phyloP scores from a whole-genome alignment of 2,888 invertebrate genomes.

The Orgyia antiqua region DNA sequence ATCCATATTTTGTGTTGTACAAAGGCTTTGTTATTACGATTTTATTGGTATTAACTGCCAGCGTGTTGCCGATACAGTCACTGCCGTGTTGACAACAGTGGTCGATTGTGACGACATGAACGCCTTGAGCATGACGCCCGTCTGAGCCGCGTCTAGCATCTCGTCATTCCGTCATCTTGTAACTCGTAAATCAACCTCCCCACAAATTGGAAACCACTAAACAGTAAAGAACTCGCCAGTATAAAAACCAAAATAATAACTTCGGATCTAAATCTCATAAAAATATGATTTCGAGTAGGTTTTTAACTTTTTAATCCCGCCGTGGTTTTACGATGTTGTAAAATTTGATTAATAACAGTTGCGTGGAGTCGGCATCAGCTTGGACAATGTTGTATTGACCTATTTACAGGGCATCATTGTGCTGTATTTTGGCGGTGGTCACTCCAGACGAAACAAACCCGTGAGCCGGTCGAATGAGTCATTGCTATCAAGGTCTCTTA shows the following conservation, averaged over 20 bases:
- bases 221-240: slow-evolving; percentile 50
- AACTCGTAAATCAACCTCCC: slow-evolving; percentile 59
- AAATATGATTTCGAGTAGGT: slow-evolving; percentile 69
- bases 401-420: slow-evolving; percentile 47
- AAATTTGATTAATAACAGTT: slow-evolving; percentile 73
- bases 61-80: slow-evolving; percentile 6
- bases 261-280: slow-evolving; percentile 73
- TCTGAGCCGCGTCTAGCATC: slow-evolving; percentile 61
- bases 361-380: slow-evolving; percentile 49
- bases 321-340: slow-evolving; percentile 68
- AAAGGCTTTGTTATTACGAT: slow-evolving; percentile 27
- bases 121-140: slow-evolving; percentile 24
- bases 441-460: slow-evolving; percentile 60
- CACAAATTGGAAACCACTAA: slow-evolving; percentile 63
- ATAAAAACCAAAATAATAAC: slow-evolving; percentile 64
- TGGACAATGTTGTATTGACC: slow-evolving; percentile 69
- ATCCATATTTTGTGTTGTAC: slow-evolving; percentile 12
- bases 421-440: slow-evolving; percentile 56
- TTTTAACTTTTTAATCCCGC: slow-evolving; percentile 67
- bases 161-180: slow-evolving; percentile 18
- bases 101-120: slow-evolving; percentile 30
- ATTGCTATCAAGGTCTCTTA: slow-evolving; percentile 35
- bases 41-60: slow-evolving; percentile 25
- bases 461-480: slow-evolving; percentile 34
- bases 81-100: slow-evolving; percentile 27